Evolutionary conservation across 2,888 invertebrate species (phyloP).

Genomic region (Siphlonurus alternatus): DNA sequence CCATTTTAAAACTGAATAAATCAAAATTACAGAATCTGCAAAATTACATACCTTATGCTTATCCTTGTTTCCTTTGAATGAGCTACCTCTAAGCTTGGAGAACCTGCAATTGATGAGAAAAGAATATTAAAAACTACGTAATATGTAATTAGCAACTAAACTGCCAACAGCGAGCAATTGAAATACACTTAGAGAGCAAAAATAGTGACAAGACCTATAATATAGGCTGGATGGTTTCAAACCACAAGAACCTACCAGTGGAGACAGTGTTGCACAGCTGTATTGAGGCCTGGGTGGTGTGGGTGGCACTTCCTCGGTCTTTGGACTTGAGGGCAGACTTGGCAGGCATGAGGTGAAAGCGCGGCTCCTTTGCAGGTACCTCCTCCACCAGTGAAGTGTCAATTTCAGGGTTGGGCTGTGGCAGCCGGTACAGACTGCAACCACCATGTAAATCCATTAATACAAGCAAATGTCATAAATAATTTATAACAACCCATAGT

Average conservation of each 20-base stretch:
- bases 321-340: conserved; percentile 87
- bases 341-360: conserved; percentile 77
- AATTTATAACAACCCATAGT: too few relatives aligned
- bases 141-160: too few relatives aligned
- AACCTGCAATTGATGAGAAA: not conserved
- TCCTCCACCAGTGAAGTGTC: conserved; percentile 78
- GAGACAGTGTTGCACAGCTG: not conserved
- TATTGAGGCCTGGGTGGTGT: not conserved
- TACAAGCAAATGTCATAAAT: too few relatives aligned
- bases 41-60: not conserved
- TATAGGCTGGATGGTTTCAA: too few relatives aligned
- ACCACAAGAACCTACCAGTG: not conserved
- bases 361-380: conserved; percentile 84
- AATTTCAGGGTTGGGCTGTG: conserved; percentile 40
- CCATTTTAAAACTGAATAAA: too few relatives aligned
- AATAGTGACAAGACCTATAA: too few relatives aligned
- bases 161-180: too few relatives aligned
- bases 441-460: too few relatives aligned
- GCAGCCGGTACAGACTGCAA: not conserved
- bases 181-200: too few relatives aligned
- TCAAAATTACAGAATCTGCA: too few relatives aligned
- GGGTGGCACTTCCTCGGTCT: conserved; percentile 15
- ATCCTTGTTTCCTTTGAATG: not conserved
- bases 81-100: not conserved
- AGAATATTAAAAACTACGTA: too few relatives aligned